Base-by-base conservation (phyloP, 2,888 invertebrate species). In the Alloplasta piceator region DNA sequence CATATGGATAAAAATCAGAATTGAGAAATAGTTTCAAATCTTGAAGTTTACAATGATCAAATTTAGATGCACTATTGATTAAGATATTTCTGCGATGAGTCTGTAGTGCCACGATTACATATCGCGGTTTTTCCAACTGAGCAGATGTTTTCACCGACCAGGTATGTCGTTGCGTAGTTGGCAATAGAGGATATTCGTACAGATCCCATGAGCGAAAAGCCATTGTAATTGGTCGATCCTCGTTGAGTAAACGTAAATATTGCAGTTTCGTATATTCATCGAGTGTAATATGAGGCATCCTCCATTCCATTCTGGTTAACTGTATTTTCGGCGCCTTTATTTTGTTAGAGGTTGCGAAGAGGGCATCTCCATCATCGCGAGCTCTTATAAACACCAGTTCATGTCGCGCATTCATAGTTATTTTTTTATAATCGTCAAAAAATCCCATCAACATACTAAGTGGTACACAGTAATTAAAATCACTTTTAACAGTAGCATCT, bases 61-160 rank as follows among this genome's bases (percentile, higher is more conserved):
- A 60, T 36, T 26, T 12, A 7, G 39, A 6, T 12, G 12, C 6
- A 5, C 6, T 26, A 12, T 71, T 61, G 1, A 3, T 26, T 26
- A 26, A 26, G 26, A 26, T 26, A 26, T 26, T 26, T 26, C 26
- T 26, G 1, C 26, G 26, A 26, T 26, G 1, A 26, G 26, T 26
- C 26, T 26, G 26, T 3, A 26, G 26, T 26, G 26, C 26, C 26
- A 26, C 26, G 26, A 26, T 26, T 26, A 26, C 26, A 26, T 26
- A 26, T 26, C 26, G 26, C 1, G 26, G 26, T 26, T 26, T 26
- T 26, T 26, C 26, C 3, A 26, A 26, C 26, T 26, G 26, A 26
- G 61, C 14, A n/a, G 72, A 52, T 0, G 72, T 72, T 38, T 60
- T 71, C 2, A 71, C 60, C 0, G 71, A 14, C 71, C 71, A 71